Evolutionary conservation across 2,888 invertebrate genomes (phyloP), one percentile per base, ranked within the genome.

Genomic region (Trisateles emortualis): DNA sequence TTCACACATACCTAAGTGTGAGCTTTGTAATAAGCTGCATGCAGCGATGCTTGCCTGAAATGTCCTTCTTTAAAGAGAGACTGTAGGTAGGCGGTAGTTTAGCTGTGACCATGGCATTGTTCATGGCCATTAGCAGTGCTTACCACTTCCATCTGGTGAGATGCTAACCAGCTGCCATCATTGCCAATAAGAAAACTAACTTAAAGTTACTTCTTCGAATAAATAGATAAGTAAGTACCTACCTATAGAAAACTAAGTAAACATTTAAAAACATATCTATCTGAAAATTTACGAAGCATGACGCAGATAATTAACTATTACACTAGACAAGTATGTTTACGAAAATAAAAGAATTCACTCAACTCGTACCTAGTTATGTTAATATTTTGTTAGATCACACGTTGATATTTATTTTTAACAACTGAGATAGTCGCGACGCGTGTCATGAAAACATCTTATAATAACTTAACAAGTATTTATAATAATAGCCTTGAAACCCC

Each of bases 241-340:
- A n/a, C n/a, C 52, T 49, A 52, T 14, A 51, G 39, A 58, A 51
- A 63, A 52, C 46, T 47, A 45, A 49, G 17, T 54, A 42, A 56
- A 42, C 53, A 55, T 64, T 50, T 46, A 64, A 55, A 54, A 70
- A 70, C 68, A 68, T 74, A 74, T 78, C 73, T 67, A 72, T 77
- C 68, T 64, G 32, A 55, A 69, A 67, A 42, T 73, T 68, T 70
- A 74, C 77, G 67, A 68, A 68, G 73, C 74, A 58, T 73, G 64
- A 61, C 72, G 9, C 52, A 65, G 64, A 62, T 74, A 76, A 74
- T 79, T 70, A 74, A 36, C 46, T 47, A 42, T 70, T 62, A 68
- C 52, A 67, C 63, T 59, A 53, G 47, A 46, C 47, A 19, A 46
- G 48, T 58, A 22, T 55, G 46, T 43, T 47, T 43, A 43, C 47